phyloP scores from a whole-genome alignment of 2,113 vertebrate species.

The Hippocampus abdominalis region DNA sequence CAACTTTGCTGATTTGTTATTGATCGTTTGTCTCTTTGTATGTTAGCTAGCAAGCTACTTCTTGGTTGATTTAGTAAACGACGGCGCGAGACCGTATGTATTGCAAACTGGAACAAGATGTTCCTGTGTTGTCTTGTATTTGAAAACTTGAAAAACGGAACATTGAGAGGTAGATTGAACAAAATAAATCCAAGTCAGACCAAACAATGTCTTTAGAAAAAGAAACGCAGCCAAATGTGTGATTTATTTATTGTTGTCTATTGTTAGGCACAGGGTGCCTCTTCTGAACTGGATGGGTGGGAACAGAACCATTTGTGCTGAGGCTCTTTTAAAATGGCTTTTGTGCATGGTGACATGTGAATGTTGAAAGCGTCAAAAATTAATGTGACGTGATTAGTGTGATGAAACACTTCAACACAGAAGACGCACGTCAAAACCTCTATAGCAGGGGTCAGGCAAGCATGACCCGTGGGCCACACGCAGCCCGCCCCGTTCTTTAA shows the following conservation, averaged over 20 bases:
- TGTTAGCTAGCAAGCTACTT: neutral
- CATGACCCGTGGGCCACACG: neutral
- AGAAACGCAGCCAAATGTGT: neutral
- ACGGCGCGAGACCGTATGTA: neutral
- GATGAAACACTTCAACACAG: neutral
- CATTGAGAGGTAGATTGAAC: neutral
- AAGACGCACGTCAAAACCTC: neutral
- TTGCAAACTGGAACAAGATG: neutral
- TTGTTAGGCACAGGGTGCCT: neutral
- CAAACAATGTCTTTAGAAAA: neutral
- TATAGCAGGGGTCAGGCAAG: neutral
- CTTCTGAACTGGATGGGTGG: neutral
- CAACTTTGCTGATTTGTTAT: neutral
- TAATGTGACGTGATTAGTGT: neutral
- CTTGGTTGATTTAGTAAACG: neutral
- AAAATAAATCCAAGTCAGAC: neutral
- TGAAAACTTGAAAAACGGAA: neutral
- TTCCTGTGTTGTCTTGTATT: neutral
- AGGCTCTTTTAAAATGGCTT: neutral
- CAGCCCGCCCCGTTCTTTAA: neutral
- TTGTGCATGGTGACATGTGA: neutral
- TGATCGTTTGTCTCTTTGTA: no score
- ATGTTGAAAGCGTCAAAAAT: constrained; percentile 1
- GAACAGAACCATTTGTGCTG: neutral
- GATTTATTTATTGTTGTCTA: neutral